Percentiles rank a stretch among this genome's conserved stretches.
phyloP scores from a whole-genome alignment of 2,113 vertebrate genomes.

The Zosterops hypoxanthus region DNA sequence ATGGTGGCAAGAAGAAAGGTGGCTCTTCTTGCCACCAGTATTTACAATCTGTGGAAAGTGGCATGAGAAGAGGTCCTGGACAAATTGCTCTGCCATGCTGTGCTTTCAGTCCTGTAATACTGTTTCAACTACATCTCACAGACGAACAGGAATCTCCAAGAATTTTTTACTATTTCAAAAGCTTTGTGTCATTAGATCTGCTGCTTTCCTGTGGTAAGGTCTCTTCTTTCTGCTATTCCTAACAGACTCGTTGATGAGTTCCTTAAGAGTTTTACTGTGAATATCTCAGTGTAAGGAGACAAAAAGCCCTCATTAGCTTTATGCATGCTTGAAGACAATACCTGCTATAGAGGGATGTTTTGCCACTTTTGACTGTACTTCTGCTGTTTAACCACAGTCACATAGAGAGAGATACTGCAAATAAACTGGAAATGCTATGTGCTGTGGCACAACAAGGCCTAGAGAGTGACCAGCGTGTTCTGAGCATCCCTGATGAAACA shows the following conservation, averaged over 20 bases:
- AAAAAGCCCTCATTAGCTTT: neutral
- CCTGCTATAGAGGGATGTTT: neutral
- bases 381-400: accelerated
- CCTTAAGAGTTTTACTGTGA: neutral
- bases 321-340: neutral
- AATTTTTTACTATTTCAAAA: neutral
- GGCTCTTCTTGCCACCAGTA: neutral
- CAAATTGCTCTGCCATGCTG: neutral
- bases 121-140: neutral
- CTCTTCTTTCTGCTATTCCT: neutral
- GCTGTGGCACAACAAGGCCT: neutral
- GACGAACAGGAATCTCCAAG: neutral
- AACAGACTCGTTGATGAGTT: neutral
- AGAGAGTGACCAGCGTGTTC: neutral
- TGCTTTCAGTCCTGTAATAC: neutral
- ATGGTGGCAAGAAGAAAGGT: neutral
- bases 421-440: neutral
- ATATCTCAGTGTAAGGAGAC: neutral
- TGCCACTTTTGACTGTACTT: neutral
- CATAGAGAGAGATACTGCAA: neutral
- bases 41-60: neutral
- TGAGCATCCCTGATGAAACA: neutral
- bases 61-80: neutral
- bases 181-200: neutral
- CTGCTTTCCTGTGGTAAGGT: neutral